These are phyloP conservation scores for Minunthozetes semirufus DNA, from an alignment of 2,888 invertebrate species.

Conservation along the genomic window DNA sequence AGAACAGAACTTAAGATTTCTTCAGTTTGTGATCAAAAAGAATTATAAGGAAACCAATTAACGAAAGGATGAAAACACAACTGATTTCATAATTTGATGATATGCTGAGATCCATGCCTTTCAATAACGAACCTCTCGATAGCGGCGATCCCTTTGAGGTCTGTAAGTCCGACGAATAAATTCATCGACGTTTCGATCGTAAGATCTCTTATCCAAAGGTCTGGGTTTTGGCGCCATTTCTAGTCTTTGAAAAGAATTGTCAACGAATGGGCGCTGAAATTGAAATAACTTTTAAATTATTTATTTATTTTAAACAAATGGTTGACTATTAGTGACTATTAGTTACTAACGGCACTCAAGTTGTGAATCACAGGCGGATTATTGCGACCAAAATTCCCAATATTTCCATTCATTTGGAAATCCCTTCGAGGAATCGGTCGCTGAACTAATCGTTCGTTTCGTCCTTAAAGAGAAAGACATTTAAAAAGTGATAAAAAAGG, in stretches of 20 bases:
- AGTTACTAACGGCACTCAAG: not conserved
- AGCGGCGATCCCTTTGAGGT: constrained; percentile 51
- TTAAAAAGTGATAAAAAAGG: too few relatives aligned
- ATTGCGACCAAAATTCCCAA: not conserved
- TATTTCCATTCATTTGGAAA: constrained; percentile 9
- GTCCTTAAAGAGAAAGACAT: not conserved
- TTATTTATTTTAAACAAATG: not conserved
- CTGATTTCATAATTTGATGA: not conserved
- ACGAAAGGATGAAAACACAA: not conserved
- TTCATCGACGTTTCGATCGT: constrained; percentile 81
- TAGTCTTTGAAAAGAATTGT: constrained; percentile 25
- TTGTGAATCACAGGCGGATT: constrained; percentile 3
- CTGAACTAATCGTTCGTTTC: constrained; percentile 1
- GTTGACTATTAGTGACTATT: not conserved
- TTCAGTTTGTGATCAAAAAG: not conserved
- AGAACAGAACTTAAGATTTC: not conserved
- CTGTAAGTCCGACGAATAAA: constrained; percentile 68
- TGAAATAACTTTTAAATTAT: not conserved
- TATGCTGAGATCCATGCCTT: not conserved
- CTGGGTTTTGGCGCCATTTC: constrained; percentile 45
- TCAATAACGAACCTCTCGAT: constrained; percentile 40
- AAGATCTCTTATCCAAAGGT: constrained; percentile 51
- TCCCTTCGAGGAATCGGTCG: constrained; percentile 21
- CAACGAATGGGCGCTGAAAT: constrained; percentile 23
- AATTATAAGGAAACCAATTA: not conserved